These are phyloP conservation scores for Ptilonorhynchus violaceus DNA, from an alignment of 2,113 vertebrate genomes.

Conservation along the genomic window DNA sequence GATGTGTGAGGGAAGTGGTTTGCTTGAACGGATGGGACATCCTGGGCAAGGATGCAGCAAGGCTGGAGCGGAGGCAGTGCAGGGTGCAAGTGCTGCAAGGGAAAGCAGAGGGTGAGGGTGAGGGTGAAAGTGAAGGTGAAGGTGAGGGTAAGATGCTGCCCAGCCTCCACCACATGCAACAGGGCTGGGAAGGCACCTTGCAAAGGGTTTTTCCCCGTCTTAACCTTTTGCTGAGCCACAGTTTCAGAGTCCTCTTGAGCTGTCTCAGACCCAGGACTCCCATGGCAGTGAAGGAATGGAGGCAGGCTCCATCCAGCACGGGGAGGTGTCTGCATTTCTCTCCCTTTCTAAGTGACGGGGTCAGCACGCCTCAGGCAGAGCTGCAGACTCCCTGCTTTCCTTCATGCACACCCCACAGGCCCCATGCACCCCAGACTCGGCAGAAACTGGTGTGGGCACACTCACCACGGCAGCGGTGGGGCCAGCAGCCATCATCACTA, in stretches of 20 bases:
- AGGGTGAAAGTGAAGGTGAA: not conserved
- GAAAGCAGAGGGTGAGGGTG: not conserved
- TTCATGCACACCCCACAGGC: not conserved
- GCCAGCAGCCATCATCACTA: fast-evolving
- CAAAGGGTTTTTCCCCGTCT: not conserved
- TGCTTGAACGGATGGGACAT: not conserved
- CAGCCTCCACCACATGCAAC: fast-evolving
- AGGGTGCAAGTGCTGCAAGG: not conserved
- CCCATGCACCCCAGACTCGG: fast-evolving
- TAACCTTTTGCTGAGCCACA: not conserved
- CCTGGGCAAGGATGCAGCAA: not conserved
- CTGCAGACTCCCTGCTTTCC: not conserved
- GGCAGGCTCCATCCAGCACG: not conserved
- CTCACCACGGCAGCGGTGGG: not conserved
- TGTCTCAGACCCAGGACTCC: not conserved
- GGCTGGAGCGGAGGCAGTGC: not conserved
- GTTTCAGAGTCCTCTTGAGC: not conserved
- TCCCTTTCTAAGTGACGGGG: not conserved
- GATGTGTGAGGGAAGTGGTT: not conserved
- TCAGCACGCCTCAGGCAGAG: fast-evolving
- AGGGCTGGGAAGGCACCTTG: not conserved
- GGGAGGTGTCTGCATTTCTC: not conserved
- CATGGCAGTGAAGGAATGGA: not conserved
- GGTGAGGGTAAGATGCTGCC: not conserved
- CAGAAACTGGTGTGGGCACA: not conserved